Base-by-base conservation (phyloP, 1,140 invertebrate genomes). In the Drosophila tristis region DNA sequence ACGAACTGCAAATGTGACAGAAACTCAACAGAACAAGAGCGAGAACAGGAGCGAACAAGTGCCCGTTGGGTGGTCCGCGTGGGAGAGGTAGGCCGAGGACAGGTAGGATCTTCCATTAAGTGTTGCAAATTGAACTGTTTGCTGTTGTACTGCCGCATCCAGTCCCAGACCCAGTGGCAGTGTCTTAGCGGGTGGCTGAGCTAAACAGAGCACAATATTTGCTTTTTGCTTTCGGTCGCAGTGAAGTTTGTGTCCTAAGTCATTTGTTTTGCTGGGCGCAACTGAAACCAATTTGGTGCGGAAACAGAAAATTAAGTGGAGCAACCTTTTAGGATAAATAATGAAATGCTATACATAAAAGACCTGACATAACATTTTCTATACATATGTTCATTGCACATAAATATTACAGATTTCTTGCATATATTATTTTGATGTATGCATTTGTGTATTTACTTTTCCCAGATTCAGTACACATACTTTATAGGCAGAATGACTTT, bases 1-100 rank as follows among this genome's bases (percentile, higher is more conserved):
- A 51, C 54, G 39, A 71, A 47, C 65, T 79, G 80, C 65, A 78
- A 82, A 81, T 81, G 78, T 68, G 68, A 81, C 61, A 58, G 26
- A 78, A 78, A 85, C 51, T 44, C 23, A 25, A 25, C 23, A 25
- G 4, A 25, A 25, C 23, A 25, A 25, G 23, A 25, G 0, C 23
- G 47, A 5, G 35, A 42, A 56, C 47, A 43, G 23, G 29, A 50
- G 47, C 6, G 15, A 51, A 74, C 47, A 74, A 65, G 31, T 74
- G 60, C 49, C 31, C 59, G 4, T 9, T 43, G 71, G 71, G 61
- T 47, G 61, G 60, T 50, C 66, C n/a, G 39, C 23, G 49, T 56
- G 65, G 65, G 65, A 48, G 49, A 56, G 26, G 39, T 13, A 16
- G 25, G 15, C 9, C 13, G 25, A 67, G 23, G 25, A 70, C 53